Base-by-base conservation (phyloP, 2,797 vertebrate genomes). In the Gallinago nigripennis region DNA sequence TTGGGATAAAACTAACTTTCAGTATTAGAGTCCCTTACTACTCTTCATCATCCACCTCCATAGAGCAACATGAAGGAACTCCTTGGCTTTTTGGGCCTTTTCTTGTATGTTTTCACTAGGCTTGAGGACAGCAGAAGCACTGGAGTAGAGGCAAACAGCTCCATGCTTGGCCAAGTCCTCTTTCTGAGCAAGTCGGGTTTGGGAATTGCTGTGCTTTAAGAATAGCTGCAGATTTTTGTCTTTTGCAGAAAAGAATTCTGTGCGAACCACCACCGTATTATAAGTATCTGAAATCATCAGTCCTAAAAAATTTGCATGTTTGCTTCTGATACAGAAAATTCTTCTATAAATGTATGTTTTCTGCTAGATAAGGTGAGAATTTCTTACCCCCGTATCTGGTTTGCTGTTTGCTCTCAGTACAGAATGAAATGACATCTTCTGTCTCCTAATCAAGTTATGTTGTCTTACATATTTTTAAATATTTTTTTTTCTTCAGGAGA, bases 41-140 rank as follows among this genome's bases (percentile, higher is more conserved):
- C 17, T 50, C 8, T 73, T 69, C 1, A 0, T 70, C 15, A 31
- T 79, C 56, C 4, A 51, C 2, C 15, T 63, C 43, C 15, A 2
- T 72, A 65, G 54, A 82, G 45, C 28, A 69, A 24, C 4, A 3
- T 21, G 43, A 89, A 48, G 8, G 5, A 65, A 16, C 2, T 85
- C 6, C 37, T 85, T 82, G 41, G 18, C 31, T 80, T 86, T 17
- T 13, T 12, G 85, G 68, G 4, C 16, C 3, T 60, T 84, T 80
- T 61, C 37, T 89, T 82, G 33, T 21, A 35, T 0, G 2, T 17
- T 64, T 23, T 71, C 14, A 6, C 30, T 64, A 12, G 3, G 1
- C 6, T 2, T 6, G 23, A 51, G 16, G 28, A 8, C 12, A 78
- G 53, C 0, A 0, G 11, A 65, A 46, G 24, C 28, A 37, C 43